Conservation (phyloP, 2,113 vertebrate genomes). For the Brachypteracias leptosomus region DNA sequence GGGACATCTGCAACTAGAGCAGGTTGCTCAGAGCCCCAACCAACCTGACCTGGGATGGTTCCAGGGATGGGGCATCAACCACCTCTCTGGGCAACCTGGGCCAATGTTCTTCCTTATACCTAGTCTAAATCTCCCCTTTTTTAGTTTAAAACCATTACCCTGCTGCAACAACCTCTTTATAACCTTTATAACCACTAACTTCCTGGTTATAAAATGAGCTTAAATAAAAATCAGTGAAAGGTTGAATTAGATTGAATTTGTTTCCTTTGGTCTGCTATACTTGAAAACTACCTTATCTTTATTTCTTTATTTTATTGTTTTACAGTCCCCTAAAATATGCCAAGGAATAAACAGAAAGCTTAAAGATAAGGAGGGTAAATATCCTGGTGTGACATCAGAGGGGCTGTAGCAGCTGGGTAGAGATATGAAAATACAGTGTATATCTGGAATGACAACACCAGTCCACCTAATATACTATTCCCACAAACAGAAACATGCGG, state of each 20-base stretch:
- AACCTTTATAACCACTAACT: fast-evolving
- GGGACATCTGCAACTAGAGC: neutral
- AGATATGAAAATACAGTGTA: neutral
- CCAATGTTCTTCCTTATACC: neutral
- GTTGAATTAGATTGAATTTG: neutral
- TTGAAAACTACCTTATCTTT: neutral
- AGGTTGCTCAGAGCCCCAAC: neutral
- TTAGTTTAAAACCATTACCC: neutral
- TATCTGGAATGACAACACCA: neutral
- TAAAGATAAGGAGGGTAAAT: neutral
- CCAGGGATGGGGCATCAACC: neutral
- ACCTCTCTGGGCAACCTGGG: neutral
- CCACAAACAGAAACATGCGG: neutral
- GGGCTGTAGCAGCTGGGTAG: neutral
- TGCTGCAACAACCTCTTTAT: neutral
- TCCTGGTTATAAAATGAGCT: neutral
- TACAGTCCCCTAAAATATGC: neutral
- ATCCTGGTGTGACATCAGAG: neutral
- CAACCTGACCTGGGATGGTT: neutral
- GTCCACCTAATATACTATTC: too few species aligned
- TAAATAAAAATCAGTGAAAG: neutral
- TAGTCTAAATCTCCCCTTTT: neutral
- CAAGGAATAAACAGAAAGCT: neutral
- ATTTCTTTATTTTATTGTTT: neutral
- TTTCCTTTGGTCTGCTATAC: neutral